phyloP scores from a whole-genome alignment of 2,113 vertebrate species.

The Podarcis muralis region DNA sequence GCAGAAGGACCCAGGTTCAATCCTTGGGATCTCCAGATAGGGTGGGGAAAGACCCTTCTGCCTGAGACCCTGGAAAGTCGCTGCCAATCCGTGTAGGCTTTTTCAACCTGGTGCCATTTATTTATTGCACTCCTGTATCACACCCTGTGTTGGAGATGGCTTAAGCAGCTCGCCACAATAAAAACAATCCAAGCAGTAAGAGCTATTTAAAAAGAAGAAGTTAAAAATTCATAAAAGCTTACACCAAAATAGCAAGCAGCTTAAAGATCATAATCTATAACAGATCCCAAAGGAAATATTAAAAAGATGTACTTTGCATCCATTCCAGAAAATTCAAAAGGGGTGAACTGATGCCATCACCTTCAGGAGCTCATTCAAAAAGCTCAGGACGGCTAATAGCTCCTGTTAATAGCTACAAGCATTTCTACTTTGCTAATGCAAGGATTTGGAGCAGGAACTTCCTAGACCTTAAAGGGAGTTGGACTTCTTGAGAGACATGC shows the following conservation, averaged over 20 bases:
- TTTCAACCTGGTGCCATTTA: neutral
- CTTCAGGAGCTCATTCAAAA: neutral
- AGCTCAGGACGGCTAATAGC: neutral
- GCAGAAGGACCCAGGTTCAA: too few relatives aligned
- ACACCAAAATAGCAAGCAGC: neutral
- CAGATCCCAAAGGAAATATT: neutral
- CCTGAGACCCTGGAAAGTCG: too few relatives aligned
- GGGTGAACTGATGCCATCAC: neutral
- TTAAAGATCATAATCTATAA: neutral
- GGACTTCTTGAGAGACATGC: neutral
- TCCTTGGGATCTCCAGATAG: too few relatives aligned
- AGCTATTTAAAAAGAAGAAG: neutral
- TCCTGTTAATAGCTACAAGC: neutral
- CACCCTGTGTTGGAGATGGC: neutral
- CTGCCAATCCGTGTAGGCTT: too few relatives aligned
- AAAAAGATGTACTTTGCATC: neutral
- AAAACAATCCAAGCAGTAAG: neutral
- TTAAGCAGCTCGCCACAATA: neutral
- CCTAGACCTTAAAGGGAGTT: neutral
- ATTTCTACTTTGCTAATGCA: neutral
- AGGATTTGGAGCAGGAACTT: neutral
- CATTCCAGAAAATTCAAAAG: neutral
- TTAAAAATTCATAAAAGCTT: neutral
- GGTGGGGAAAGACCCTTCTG: too few relatives aligned
- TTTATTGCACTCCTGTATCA: neutral